phyloP scores from a whole-genome alignment of 1,140 invertebrate genomes.

The Drosophila oshimai region DNA sequence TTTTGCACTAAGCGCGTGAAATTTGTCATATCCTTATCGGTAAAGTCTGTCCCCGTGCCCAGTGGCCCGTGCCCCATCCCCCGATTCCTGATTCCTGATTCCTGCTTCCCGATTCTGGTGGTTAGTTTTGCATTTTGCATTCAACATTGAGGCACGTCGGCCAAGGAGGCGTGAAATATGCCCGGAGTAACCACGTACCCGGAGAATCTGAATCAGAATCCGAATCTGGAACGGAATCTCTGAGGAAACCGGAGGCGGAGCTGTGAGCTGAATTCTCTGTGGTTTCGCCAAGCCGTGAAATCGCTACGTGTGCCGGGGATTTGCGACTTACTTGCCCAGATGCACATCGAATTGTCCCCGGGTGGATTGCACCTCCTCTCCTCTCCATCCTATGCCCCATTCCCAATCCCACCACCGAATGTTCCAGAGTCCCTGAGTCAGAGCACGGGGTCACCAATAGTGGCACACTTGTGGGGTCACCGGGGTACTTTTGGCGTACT shows the following conservation, averaged over 20 bases:
- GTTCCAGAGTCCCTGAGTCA: too few relatives aligned
- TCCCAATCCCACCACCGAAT: too few relatives aligned
- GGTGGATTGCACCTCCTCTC: constrained; percentile 5
- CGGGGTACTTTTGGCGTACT: not conserved
- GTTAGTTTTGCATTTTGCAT: constrained; percentile 64
- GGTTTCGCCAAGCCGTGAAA: constrained; percentile 56
- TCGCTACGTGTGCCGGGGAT: constrained; percentile 59
- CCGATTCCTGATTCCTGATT: not conserved
- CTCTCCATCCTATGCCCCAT: too few relatives aligned
- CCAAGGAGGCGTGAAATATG: constrained; percentile 74
- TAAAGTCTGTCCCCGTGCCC: not conserved
- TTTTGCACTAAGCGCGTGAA: constrained; percentile 52
- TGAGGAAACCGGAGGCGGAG: constrained; percentile 14
- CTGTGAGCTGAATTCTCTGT: constrained; percentile 10
- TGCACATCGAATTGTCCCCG: constrained; percentile 44
- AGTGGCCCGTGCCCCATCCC: too few relatives aligned
- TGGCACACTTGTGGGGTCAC: constrained; percentile 3
- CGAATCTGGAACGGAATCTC: not conserved
- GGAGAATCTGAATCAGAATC: not conserved
- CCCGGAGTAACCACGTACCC: constrained; percentile 30
- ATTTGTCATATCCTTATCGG: constrained; percentile 78
- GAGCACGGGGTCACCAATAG: not conserved
- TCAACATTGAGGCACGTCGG: constrained; percentile 12
- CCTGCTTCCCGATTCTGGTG: constrained; percentile 31
- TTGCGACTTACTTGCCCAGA: constrained; percentile 45